These are phyloP conservation scores for Pogonomyrmex barbatus DNA, from an alignment of 1,140 invertebrate species.

Conservation along the genomic window DNA sequence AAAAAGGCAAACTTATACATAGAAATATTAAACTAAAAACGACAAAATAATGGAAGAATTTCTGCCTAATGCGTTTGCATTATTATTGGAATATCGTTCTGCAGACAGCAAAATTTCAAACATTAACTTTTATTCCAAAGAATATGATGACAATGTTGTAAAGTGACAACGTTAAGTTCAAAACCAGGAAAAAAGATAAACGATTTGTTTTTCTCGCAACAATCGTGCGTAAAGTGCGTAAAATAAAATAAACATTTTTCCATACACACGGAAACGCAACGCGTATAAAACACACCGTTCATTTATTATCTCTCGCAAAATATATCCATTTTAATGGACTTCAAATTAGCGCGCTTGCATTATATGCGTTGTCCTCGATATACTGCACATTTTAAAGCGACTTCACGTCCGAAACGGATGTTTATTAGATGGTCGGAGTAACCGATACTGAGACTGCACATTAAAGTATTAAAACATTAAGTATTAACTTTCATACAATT, in stretches of 20 bases:
- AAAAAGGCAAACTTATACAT: constrained; percentile 17
- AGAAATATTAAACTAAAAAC: constrained; percentile 23
- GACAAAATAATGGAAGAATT: background rate
- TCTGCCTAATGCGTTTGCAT: background rate
- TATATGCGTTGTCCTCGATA: constrained; percentile 20
- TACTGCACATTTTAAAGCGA: background rate
- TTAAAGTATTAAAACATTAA: constrained; percentile 1
- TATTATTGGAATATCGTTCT: background rate
- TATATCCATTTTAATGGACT: constrained; percentile 40
- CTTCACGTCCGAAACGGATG: background rate
- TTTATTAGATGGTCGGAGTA: background rate
- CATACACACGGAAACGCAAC: constrained; percentile 10
- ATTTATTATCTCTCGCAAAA: constrained; percentile 38
- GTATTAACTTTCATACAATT: background rate
- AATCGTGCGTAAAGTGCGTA: constrained; percentile 33
- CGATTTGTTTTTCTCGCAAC: constrained; percentile 22
- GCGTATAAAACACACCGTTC: constrained; percentile 27
- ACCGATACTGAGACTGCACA: background rate
- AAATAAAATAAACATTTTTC: constrained; percentile 46
- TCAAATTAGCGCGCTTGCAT: constrained; percentile 37
- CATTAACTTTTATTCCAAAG: background rate
- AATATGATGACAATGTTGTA: background rate
- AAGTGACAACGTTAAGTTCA: background rate
- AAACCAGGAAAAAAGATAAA: background rate
- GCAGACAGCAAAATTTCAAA: background rate